Evolutionary conservation across 2,797 vertebrate species (phyloP).

Genomic region (Ctenochaetus hawaiiensis): DNA sequence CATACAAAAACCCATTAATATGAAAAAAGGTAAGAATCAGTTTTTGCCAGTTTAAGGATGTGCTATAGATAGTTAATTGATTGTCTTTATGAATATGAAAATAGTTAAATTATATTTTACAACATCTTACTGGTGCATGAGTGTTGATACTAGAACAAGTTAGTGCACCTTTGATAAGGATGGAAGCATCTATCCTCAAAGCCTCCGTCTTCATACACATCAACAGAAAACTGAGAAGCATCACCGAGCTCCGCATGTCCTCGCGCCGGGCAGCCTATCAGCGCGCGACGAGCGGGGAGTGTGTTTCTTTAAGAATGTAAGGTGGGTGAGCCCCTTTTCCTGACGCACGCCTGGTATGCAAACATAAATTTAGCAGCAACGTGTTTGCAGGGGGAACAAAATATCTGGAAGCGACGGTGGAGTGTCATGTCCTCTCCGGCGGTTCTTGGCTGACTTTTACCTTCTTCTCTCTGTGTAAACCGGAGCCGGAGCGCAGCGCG

Average conservation of each 20-base stretch:
- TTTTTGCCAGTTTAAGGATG: too few relatives aligned
- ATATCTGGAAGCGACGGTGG: conserved; percentile 76
- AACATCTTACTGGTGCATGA: too few relatives aligned
- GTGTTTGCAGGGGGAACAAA: conserved; percentile 82
- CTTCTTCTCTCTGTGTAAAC: conserved; percentile 23
- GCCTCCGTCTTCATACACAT: background rate
- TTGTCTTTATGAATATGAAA: too few relatives aligned
- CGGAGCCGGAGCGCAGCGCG: conserved; percentile 55
- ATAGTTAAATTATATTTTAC: too few relatives aligned
- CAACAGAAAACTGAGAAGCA: conserved; percentile 12
- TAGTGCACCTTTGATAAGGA: background rate
- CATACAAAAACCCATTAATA: background rate
- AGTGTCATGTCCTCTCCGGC: conserved; percentile 76
- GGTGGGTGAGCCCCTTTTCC: conserved; percentile 84
- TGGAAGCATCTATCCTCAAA: background rate
- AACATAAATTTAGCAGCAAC: conserved; percentile 88
- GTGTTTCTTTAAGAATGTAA: conserved; percentile 88
- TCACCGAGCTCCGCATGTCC: conserved; percentile 22
- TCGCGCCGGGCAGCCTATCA: conserved; percentile 31
- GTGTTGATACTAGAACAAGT: background rate
- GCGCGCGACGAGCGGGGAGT: conserved; percentile 49
- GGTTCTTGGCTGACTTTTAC: conserved; percentile 58
- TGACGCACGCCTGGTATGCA: conserved; percentile 84
- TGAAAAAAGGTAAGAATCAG: too few relatives aligned
- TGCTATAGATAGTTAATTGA: too few relatives aligned